Evolutionary conservation across 2,797 vertebrate species (phyloP).

Genomic region (Stomatorhinus walkeri): DNA sequence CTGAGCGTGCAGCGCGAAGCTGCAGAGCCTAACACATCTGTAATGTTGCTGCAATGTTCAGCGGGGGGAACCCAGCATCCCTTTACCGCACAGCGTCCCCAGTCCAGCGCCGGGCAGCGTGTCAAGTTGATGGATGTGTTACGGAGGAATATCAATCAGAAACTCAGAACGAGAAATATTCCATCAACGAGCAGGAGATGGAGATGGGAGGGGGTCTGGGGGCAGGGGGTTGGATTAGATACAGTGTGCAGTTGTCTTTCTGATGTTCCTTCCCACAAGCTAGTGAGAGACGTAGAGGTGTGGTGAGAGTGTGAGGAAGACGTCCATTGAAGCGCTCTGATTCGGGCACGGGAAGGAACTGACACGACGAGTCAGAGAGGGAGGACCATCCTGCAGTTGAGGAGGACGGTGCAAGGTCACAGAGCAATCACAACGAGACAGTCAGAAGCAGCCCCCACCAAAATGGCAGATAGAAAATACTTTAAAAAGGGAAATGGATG

Average conservation of each 20-base stretch:
- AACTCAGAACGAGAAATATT: background rate
- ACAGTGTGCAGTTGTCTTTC: background rate
- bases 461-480: background rate
- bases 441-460: slow-evolving; percentile 3
- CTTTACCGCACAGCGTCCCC: background rate
- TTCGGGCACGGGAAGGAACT: background rate
- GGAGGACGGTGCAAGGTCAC: background rate
- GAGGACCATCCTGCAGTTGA: background rate
- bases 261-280: background rate
- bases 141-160: slow-evolving; percentile 3
- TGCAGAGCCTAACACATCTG: background rate
- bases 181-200: background rate
- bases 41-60: background rate
- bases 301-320: background rate
- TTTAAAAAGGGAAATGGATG: slow-evolving; percentile 11
- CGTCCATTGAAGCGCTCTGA: background rate
- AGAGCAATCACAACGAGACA: slow-evolving; percentile 11
- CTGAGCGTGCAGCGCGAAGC: background rate
- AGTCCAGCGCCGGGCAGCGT: background rate
- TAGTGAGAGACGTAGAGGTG: background rate
- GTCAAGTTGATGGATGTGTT: slow-evolving; percentile 5
- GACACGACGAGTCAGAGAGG: background rate
- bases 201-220: background rate
- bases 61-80: background rate
- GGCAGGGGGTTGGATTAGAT: background rate